phyloP scores from a whole-genome alignment of 2,888 invertebrate species.

The Bugulina stolonifera region DNA sequence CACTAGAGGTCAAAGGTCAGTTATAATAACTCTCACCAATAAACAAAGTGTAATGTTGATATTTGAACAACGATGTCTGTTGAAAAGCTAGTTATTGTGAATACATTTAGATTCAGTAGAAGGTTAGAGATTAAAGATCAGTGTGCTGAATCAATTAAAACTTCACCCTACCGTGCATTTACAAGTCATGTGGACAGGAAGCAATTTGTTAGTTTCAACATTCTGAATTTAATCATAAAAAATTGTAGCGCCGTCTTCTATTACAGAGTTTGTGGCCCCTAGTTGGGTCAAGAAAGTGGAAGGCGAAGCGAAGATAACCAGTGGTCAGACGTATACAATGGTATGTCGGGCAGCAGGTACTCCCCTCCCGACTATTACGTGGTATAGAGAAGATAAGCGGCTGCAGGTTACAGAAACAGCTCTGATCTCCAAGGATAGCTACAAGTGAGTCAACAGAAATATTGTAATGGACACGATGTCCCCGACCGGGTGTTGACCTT shows the following conservation, averaged over 20 bases:
- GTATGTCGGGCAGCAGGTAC: slow-evolving; percentile 36
- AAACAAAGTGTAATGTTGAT: too few species aligned
- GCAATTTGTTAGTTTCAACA: too few species aligned
- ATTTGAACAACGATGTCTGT: too few species aligned
- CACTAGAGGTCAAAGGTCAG: not conserved
- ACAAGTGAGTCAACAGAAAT: not conserved
- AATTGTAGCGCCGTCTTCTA: not conserved
- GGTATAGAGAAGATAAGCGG: slow-evolving; percentile 27
- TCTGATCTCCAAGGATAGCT: not conserved
- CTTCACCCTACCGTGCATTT: too few species aligned
- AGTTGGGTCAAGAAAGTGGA: not conserved
- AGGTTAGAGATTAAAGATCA: too few species aligned
- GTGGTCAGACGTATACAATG: not conserved
- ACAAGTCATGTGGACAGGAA: too few species aligned
- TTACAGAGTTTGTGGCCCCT: not conserved
- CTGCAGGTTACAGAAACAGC: not conserved
- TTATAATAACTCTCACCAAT: not conserved
- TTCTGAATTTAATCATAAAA: too few species aligned
- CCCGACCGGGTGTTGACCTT: too few species aligned
- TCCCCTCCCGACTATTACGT: slow-evolving; percentile 42
- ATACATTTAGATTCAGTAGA: too few species aligned
- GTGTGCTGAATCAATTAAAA: too few species aligned
- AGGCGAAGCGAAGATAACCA: not conserved
- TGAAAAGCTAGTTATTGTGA: too few species aligned
- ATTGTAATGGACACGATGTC: too few species aligned